Evolutionary conservation across 92 coral and sea anemone genomes (phyloP).

Genomic region (Plumapathes pennacea): DNA sequence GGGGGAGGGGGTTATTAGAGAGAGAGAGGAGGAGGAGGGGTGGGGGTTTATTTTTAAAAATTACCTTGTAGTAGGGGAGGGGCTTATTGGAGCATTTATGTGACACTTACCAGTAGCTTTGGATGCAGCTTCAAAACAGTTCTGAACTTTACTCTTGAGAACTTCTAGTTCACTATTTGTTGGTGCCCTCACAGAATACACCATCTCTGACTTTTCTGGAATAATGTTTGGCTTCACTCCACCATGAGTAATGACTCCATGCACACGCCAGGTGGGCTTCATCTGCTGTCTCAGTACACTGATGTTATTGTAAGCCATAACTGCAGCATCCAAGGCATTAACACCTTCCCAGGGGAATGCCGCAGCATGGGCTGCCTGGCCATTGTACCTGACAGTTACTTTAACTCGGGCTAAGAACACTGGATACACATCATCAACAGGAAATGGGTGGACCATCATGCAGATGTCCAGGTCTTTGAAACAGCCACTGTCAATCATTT

Average conservation of each 20-base stretch:
- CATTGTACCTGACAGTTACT: constrained; percentile 64
- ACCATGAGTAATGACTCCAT: constrained; percentile 69
- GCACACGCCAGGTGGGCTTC: constrained; percentile 94
- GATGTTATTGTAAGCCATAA: constrained; percentile 60
- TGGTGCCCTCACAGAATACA: constrained; percentile 49
- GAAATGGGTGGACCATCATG: constrained; percentile 84
- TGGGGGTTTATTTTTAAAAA: too few relatives aligned
- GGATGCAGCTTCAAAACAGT: constrained; percentile 77
- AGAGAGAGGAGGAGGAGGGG: too few relatives aligned
- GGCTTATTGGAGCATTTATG: constrained; percentile 9
- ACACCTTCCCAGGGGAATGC: constrained; percentile 93
- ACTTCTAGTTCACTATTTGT: constrained; percentile 34
- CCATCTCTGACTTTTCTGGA: constrained; percentile 50
- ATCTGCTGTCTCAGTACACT: constrained; percentile 81
- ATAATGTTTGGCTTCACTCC: constrained; percentile 77
- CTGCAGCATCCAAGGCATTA: constrained; percentile 90
- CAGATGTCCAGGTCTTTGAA: constrained; percentile 73
- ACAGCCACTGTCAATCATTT: constrained; percentile 76
- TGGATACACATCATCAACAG: constrained; percentile 46
- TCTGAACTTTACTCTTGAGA: constrained; percentile 27
- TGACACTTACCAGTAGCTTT: constrained; percentile 72
- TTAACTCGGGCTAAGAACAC: constrained; percentile 17
- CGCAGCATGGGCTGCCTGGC: constrained; percentile 87
- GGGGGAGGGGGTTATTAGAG: too few relatives aligned
- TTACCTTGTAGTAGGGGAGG: constrained; percentile 1